Evolutionary conservation across 2,113 vertebrate species (phyloP), one percentile per base, ranked within the genome.

Genomic region (Neopipo cinnamomea): DNA sequence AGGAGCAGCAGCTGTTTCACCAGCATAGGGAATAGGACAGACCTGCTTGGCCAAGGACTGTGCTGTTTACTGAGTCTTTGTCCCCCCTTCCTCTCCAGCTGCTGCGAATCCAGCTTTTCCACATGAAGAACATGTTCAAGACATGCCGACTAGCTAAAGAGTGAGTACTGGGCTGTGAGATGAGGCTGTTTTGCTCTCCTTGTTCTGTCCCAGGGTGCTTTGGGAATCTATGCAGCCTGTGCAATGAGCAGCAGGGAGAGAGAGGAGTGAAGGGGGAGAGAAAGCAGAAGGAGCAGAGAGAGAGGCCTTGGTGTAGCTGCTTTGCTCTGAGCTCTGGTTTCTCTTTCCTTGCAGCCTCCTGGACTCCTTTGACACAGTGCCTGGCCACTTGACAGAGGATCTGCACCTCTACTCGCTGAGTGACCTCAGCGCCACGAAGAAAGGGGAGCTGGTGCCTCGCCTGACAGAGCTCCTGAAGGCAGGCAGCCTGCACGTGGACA

Each of bases 111-210:
- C 98, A 99, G 95, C 98, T 99, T 62, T 99, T 98, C 94, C 99
- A 99, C 97, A 99, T 99, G 98, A 99, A 99, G 98, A 99, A 99
- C 95, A 99, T 99, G 97, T 99, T 99, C 91, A 99, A 98, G 98
- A 99, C 98, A 0, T 99, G 99, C 88, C 98, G 99, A 21, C 96
- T 99, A 56, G 98, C 99, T 85, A 99, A 99, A 98, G 98, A 98
- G 99, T 99, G 97, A 98, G 99, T 96, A 35, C 53, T 2, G 4
- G 22, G 17, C 39, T 68, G 47, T 42, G 28, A 39, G 33, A 46
- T 63, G n/a, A 84, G 88, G 44, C 30, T 71, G 23, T 28, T 85
- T 8, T 65, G 39, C 58, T 65, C 37, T 67, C 76, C 61, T 86
- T 12, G 12, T 39, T 71, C 42, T 77, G 62, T 21, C 27, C 72